Evolutionary conservation across 2,113 vertebrate species (phyloP).

Genomic region (Pangasianodon gigas): DNA sequence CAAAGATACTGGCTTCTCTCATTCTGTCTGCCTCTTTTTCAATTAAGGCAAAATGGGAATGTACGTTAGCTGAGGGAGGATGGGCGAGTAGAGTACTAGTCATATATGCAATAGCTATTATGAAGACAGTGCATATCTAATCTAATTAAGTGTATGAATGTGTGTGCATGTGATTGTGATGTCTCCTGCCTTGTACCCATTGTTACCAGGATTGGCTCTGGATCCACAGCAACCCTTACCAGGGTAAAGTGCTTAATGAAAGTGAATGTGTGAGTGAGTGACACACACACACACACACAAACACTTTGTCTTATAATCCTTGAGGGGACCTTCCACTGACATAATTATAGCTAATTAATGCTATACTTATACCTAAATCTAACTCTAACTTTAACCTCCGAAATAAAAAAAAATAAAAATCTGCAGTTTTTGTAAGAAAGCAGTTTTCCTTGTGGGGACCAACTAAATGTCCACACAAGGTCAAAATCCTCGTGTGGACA

Average conservation of each 20-base stretch:
- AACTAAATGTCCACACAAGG: neutral
- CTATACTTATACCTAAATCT: neutral
- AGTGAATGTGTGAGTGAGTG: too few species aligned
- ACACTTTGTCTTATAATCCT: too few species aligned
- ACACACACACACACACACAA: too few species aligned
- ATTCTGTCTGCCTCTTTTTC: neutral
- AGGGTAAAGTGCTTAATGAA: too few species aligned
- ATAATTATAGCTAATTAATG: too few species aligned
- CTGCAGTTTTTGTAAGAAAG: neutral
- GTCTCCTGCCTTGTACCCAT: neutral
- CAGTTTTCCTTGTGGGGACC: neutral
- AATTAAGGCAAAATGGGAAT: neutral
- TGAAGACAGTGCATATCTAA: neutral
- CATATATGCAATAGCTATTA: neutral
- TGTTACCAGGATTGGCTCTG: neutral
- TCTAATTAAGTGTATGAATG: neutral
- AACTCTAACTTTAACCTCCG: neutral
- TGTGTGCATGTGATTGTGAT: neutral
- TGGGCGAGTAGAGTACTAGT: too few species aligned
- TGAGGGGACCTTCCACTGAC: too few species aligned
- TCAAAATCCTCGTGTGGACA: neutral
- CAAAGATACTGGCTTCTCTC: neutral
- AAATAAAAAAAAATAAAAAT: neutral
- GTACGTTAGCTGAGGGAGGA: neutral
- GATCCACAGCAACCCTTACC: neutral